Evolutionary conservation across 64 coral and sea anemone species (phyloP).

Genomic region (Catalaphyllia jardinei): DNA sequence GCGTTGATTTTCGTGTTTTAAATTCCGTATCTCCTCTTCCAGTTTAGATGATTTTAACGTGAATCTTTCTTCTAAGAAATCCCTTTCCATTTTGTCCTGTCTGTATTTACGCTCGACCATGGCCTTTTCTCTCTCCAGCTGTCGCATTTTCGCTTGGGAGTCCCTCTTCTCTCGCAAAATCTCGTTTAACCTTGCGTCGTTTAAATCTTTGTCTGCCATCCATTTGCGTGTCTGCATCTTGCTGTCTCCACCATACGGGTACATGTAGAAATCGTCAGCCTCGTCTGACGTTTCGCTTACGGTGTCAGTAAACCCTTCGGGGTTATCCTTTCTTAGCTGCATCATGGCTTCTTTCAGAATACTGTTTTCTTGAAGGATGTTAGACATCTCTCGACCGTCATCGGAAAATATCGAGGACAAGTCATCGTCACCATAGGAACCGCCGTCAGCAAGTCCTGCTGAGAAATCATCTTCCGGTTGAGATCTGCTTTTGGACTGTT

Average conservation of each 20-base stretch:
- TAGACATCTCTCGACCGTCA: slow-evolving; percentile 38
- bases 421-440: slow-evolving; percentile 39
- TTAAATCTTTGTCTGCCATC: slow-evolving; percentile 49
- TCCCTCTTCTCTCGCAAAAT: slow-evolving; percentile 53
- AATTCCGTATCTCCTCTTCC: slow-evolving; percentile 27
- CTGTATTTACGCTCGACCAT: slow-evolving; percentile 9
- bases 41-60: slow-evolving; percentile 19
- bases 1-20: slow-evolving; percentile 39
- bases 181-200: slow-evolving; percentile 43
- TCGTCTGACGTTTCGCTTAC: slow-evolving; percentile 77
- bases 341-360: slow-evolving; percentile 55
- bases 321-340: slow-evolving; percentile 49
- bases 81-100: slow-evolving; percentile 43
- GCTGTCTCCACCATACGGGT: neutral
- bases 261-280: slow-evolving; percentile 24
- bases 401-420: slow-evolving; percentile 68
- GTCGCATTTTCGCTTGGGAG: slow-evolving; percentile 37
- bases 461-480: neutral
- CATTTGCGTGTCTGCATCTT: slow-evolving; percentile 40
- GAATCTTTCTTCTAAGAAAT: slow-evolving; percentile 33
- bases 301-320: slow-evolving; percentile 49
- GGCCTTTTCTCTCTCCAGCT: slow-evolving; percentile 46
- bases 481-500: neutral
- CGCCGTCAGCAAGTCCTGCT: neutral
- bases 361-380: slow-evolving; percentile 37